phyloP scores from a whole-genome alignment of 2,113 vertebrate species.

The Aramus guarauna region DNA sequence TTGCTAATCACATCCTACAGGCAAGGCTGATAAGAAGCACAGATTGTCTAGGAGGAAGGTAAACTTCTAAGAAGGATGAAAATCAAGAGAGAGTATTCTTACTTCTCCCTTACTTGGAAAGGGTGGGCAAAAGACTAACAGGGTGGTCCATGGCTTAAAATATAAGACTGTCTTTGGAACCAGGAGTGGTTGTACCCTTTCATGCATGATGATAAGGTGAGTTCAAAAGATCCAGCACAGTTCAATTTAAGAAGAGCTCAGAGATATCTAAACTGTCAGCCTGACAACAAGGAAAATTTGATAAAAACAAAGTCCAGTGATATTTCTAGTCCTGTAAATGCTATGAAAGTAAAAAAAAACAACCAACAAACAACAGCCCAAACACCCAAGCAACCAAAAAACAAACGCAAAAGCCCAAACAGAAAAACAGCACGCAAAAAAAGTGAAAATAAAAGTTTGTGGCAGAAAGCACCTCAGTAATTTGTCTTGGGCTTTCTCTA shows the following conservation, averaged over 20 bases:
- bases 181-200: background rate
- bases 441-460: background rate
- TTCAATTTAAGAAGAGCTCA: background rate
- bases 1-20: background rate
- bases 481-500: background rate
- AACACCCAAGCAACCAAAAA: background rate
- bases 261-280: background rate
- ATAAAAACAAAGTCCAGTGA: background rate
- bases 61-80: background rate
- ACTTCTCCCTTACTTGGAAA: background rate
- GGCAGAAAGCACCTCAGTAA: background rate
- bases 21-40: background rate
- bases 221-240: background rate
- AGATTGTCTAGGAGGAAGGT: background rate
- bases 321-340: background rate
- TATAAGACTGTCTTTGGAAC: background rate
- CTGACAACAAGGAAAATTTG: background rate
- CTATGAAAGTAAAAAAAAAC: background rate
- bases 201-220: background rate
- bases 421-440: background rate
- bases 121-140: background rate
- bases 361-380: background rate
- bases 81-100: background rate
- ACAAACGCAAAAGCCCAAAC: background rate
- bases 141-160: background rate